Evolutionary conservation across 2,113 vertebrate genomes (phyloP), one percentile per base, ranked within the genome.

Genomic region (Archocentrus centrarchus): DNA sequence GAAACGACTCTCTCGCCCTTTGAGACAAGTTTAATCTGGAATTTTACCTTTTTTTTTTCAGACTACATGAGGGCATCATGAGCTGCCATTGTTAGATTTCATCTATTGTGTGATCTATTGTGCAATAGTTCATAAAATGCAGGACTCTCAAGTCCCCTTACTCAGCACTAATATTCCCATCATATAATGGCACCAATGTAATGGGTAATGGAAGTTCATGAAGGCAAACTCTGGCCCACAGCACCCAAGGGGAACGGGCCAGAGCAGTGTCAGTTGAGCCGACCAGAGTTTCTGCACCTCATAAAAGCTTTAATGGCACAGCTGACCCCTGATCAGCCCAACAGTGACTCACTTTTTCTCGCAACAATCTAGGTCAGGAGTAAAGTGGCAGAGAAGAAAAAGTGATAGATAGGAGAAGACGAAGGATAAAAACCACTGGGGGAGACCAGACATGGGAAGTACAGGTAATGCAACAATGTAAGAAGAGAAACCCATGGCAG

Each of bases 281-380:
- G 61, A 77, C 30, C 27, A 32, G 75, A 53, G 60, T 73, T 59
- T 73, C 55, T 79, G 15, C 83, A 66, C 87, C 63, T 85, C 84
- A 76, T 88, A 78, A 89, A 84, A 88, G 58, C 60, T 39, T 55
- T 80, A 47, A 92, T 60, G 77, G 73, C 4, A 10, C 62, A 39
- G 57, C 18, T 73, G 86, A 86, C 55, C 76, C 27, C 73, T 17
- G 20, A 84, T 80, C 66, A 41, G 77, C 44, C 17, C 77, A 59
- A 64, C 30, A 75, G 39, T 81, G 81, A 88, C 76, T 84, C 60
- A 61, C 30, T 59, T 53, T 61, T 47, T 84, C 81, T 73, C 41
- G 58, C 58, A 80, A 60, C 41, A 61, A 78, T 81, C 44, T 57
- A 62, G 89, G 76, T 79, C 68, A 55, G 18, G 24, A 75, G 18